These are phyloP conservation scores for Taurulus bubalis DNA, from an alignment of 2,113 vertebrate species.

Conservation along the genomic window DNA sequence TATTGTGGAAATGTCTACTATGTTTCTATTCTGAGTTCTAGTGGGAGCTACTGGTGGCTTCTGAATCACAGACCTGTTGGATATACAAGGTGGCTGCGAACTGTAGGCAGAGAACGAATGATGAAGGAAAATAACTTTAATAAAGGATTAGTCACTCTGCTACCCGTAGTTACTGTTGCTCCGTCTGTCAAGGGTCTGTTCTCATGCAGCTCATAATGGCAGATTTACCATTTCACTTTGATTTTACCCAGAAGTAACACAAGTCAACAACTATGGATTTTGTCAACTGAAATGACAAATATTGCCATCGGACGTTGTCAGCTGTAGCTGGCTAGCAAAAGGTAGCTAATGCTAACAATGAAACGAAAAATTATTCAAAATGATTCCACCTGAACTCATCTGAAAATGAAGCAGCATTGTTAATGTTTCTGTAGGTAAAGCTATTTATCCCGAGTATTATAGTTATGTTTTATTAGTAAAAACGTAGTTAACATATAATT, in stretches of 20 bases:
- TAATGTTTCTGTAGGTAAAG: background rate
- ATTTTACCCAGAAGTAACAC: background rate
- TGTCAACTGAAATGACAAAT: background rate
- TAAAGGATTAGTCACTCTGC: conserved; percentile 16
- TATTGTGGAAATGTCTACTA: conserved; percentile 26
- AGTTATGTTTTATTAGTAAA: too few species aligned
- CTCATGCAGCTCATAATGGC: too few species aligned
- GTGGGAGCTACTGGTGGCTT: conserved; percentile 47
- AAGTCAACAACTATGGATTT: background rate
- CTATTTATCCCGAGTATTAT: background rate
- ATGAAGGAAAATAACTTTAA: background rate
- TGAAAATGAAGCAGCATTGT: background rate
- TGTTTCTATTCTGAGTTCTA: conserved; percentile 15
- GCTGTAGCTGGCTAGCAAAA: background rate
- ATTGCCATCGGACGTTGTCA: background rate
- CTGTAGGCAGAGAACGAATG: background rate
- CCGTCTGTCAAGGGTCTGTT: background rate
- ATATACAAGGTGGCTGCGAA: background rate
- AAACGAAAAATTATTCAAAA: background rate
- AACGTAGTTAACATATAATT: background rate
- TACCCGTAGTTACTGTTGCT: background rate
- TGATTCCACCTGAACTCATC: background rate
- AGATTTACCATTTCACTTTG: background rate
- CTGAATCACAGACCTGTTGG: conserved; percentile 34
- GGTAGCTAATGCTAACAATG: background rate